Evolutionary conservation across 1,140 invertebrate species (phyloP), one percentile per base, ranked within the genome.

Genomic region (Diabrotica virgifera): DNA sequence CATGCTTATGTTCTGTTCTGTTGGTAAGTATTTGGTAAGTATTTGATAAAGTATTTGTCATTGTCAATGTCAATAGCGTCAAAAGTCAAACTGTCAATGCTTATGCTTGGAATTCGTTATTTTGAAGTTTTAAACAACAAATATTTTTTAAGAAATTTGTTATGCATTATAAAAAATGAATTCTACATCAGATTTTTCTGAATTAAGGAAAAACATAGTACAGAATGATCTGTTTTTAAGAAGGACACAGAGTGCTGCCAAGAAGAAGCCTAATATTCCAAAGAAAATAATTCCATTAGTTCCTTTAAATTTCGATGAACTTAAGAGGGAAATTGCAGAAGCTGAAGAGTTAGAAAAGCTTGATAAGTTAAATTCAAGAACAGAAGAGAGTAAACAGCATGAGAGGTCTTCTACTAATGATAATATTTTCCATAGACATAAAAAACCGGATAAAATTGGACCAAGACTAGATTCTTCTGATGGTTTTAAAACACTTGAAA

Each of bases 251-350:
- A 62, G 24, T 54, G 10, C 51, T 53, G 36, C 38, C 11, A 62
- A 62, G 36, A 51, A 52, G n/a, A 55, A 36, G 14, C n/a, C 40
- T 12, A 24, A 63, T 51, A 53, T 66, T 36, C 59, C 64, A 7
- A 60, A 61, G 36, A 62, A 63, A 56, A n/a, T 50, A 1, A 52
- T 57, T 51, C 57, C 13, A 37, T 46, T 69, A n/a, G 46, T 52
- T 11, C 67, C 67, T 2, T 38, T 69, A 11, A 63, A 69, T 56
- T 10, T 65, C 5, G 36, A 60, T 13, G 57, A 59, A 11, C 62
- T 69, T n/a, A 65, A 52, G 37, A 65, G 52, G 53, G 59, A 58
- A 62, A 36, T 63, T 10, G 36, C 14, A 36, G 65, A 61, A 12
- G 55, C 46, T 11, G 46, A 40, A 56, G 50, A 63, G 10, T 12